Base-by-base conservation (phyloP, 1,140 invertebrate species). In the Bradysia coprophila region DNA sequence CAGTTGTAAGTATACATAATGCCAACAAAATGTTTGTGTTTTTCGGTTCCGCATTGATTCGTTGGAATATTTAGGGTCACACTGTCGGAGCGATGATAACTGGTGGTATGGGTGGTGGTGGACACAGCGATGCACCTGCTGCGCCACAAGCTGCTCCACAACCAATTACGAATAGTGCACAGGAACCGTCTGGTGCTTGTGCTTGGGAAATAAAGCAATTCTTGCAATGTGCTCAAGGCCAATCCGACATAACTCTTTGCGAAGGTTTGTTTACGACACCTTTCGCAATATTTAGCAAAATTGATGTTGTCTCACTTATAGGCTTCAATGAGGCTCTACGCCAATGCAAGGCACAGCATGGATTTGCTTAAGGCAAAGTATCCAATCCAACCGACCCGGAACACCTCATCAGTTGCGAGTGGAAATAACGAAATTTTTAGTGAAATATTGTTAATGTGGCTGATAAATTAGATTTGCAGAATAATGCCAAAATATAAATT, bases 201-300 rank as follows among this genome's bases (percentile, higher is more conserved):
- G 72, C 79, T n/a, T 90, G 78, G 76, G 88, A 92, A 63, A 73
- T 91, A 31, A 81, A 82, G 51, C 85, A 91, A 56, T 92, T 92
- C 64, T 62, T 93, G 15, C 74, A 89, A 48, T 92, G 88, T 56
- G 85, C 87, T 38, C 74, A 87, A 52, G 76, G 76, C 34, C 85
- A 91, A 53, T 69, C 72, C 22, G 89, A 93, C 59, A 58, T 94
- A 6, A 71, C 75, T 3, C 69, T 94, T 2, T 94, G 90, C 55
- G 78, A 90, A 51, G 89, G 88, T n/a, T n/a, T n/a, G n/a, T n/a
- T n/a, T n/a, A n/a, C n/a, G n/a, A n/a, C n/a, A n/a, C n/a, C n/a
- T n/a, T n/a, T n/a, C n/a, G n/a, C n/a, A n/a, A n/a, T n/a, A n/a
- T n/a, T n/a, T n/a, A n/a, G n/a, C n/a, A n/a, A n/a, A n/a, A n/a